Conservation (phyloP, 2,113 vertebrate genomes). For the Urocynchramus pylzowi region DNA sequence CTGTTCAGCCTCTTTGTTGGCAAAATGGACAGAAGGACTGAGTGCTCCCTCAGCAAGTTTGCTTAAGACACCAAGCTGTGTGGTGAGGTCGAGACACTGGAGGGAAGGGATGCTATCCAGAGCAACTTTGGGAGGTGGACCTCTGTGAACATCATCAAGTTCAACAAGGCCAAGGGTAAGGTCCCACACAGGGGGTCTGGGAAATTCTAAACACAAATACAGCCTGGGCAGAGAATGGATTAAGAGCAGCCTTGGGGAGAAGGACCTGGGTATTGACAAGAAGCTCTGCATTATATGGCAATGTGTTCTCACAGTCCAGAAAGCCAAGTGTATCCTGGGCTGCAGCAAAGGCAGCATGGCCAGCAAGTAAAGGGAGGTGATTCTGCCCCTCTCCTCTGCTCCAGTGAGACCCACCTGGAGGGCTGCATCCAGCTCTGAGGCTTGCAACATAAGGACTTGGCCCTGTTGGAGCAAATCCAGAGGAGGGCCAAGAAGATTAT, state of each 20-base stretch:
- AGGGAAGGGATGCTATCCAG: neutral
- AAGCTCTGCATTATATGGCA: fast-evolving
- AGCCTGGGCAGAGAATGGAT: neutral
- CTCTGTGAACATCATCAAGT: neutral
- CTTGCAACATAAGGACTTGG: fast-evolving
- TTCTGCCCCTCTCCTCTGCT: neutral
- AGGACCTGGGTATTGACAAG: fast-evolving
- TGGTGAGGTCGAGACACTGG: no score
- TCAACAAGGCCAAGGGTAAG: neutral
- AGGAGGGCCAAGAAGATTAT: neutral
- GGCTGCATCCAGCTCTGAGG: neutral
- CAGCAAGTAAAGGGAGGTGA: neutral
- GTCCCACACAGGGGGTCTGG: neutral
- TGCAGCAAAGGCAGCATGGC: neutral
- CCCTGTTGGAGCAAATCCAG: neutral
- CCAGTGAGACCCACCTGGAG: neutral
- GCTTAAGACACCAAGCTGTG: neutral
- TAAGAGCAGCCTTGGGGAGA: neutral
- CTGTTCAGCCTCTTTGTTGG: neutral
- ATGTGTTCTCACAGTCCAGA: neutral
- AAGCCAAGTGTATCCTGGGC: neutral
- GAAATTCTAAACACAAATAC: neutral
- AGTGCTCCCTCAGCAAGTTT: no score
- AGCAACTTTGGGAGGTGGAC: neutral
- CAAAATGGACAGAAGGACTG: neutral